Percentiles rank a stretch among this genome's conserved stretches.
phyloP scores from a whole-genome alignment of 2,113 vertebrate genomes.

The Haemorhous mexicanus region DNA sequence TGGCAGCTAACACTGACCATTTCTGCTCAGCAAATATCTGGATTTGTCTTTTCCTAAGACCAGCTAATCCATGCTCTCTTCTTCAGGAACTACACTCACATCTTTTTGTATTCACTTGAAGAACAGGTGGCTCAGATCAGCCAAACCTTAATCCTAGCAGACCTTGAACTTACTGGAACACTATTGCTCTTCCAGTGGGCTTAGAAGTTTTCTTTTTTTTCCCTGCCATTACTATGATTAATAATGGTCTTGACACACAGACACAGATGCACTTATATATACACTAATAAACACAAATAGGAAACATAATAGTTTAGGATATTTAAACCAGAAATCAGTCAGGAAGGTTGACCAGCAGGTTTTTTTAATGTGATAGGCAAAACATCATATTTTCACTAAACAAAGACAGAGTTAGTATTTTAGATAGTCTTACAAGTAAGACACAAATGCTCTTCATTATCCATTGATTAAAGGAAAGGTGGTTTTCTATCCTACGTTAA shows the following conservation, averaged over 20 bases:
- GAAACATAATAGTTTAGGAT: neutral
- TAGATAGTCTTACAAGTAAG: constrained; percentile 18
- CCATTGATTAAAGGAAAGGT: constrained; percentile 74
- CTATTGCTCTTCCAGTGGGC: neutral
- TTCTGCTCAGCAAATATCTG: constrained; percentile 3
- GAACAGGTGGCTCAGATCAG: constrained; percentile 62
- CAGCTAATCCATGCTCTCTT: constrained; percentile 26
- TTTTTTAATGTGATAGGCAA: neutral
- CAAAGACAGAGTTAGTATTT: constrained; percentile 13
- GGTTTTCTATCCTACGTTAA: constrained; percentile 54
- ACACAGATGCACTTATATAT: neutral
- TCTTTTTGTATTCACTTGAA: constrained; percentile 30
- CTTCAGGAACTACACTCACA: neutral
- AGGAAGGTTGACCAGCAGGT: neutral
- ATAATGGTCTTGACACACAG: neutral
- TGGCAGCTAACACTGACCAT: constrained; percentile 31
- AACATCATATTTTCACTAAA: constrained; percentile 6
- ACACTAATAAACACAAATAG: constrained; percentile 15
- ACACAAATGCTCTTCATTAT: constrained; percentile 71
- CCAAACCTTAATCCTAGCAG: constrained; percentile 48
- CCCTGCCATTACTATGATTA: constrained; percentile 7
- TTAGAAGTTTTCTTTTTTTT: constrained; percentile 2
- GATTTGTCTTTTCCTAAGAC: constrained; percentile 13
- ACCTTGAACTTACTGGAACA: constrained; percentile 53
- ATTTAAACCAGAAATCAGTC: neutral